phyloP scores from a whole-genome alignment of 2,797 vertebrate species.

The Tinamus major region DNA sequence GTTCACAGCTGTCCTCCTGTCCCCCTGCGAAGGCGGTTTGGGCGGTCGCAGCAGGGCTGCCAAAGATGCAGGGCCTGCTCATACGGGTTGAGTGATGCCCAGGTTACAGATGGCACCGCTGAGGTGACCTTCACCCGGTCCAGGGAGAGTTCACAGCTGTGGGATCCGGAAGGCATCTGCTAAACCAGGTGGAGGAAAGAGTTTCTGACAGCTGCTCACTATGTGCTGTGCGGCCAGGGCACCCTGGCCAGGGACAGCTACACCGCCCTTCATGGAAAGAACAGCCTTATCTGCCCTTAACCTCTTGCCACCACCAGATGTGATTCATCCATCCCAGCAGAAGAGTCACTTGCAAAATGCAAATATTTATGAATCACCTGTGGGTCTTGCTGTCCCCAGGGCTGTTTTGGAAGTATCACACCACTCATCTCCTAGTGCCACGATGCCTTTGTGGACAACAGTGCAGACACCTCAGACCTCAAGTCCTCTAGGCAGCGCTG shows the following conservation, averaged over 20 bases:
- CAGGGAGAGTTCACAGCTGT: background rate
- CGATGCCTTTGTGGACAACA: background rate
- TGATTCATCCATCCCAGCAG: slow-evolving; percentile 64
- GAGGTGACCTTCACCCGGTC: background rate
- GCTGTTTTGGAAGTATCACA: background rate
- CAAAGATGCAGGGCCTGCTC: rapidly evolving
- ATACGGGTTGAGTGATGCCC: background rate
- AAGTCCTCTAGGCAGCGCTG: background rate
- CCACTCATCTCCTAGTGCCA: background rate
- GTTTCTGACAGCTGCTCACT: background rate
- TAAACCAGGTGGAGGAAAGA: background rate
- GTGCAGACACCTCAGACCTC: background rate
- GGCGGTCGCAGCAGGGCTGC: rapidly evolving
- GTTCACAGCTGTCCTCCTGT: background rate
- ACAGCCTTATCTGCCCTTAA: background rate
- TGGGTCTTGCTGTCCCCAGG: background rate
- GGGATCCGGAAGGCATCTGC: rapidly evolving
- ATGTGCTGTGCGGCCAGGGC: background rate
- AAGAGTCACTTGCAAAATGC: slow-evolving; percentile 42
- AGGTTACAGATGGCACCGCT: rapidly evolving
- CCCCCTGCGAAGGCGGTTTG: rapidly evolving
- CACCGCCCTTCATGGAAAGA: background rate
- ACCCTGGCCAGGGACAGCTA: background rate
- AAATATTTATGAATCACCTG: slow-evolving; percentile 42
- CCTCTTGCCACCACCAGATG: background rate